These are phyloP conservation scores for Tychaedon coryphoeus DNA, from an alignment of 2,113 vertebrate genomes.

Conservation along the genomic window DNA sequence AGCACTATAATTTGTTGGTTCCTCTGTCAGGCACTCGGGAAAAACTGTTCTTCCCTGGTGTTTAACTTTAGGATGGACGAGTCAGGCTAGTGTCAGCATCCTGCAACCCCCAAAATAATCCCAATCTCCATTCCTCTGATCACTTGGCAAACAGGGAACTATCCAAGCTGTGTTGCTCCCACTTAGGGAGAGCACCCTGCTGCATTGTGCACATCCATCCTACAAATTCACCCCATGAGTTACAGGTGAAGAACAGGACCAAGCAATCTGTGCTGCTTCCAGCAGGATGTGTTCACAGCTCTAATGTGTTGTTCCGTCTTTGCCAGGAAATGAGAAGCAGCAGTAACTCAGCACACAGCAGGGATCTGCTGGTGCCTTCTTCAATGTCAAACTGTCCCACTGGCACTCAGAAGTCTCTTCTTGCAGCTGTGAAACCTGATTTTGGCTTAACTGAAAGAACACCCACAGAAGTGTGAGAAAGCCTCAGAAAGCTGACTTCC, in stretches of 20 bases:
- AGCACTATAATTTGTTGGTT: not conserved
- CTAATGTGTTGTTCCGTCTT: not conserved
- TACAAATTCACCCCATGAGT: no score
- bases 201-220: fast-evolving
- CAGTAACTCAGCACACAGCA: fast-evolving
- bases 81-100: not conserved
- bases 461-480: fast-evolving
- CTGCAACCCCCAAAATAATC: not conserved
- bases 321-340: not conserved
- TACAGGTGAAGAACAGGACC: not conserved
- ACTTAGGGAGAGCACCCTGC: not conserved
- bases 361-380: not conserved
- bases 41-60: not conserved
- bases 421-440: not conserved
- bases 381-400: not conserved
- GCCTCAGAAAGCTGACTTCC: not conserved
- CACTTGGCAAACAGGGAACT: not conserved
- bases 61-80: not conserved
- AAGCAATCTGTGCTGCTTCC: not conserved
- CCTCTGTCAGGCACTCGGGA: not conserved
- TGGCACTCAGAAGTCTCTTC: not conserved
- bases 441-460: not conserved
- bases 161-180: fast-evolving
- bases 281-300: not conserved
- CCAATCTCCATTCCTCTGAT: not conserved